Conservation (phyloP, 2,797 vertebrate species). For the Myotis vivesi region DNA sequence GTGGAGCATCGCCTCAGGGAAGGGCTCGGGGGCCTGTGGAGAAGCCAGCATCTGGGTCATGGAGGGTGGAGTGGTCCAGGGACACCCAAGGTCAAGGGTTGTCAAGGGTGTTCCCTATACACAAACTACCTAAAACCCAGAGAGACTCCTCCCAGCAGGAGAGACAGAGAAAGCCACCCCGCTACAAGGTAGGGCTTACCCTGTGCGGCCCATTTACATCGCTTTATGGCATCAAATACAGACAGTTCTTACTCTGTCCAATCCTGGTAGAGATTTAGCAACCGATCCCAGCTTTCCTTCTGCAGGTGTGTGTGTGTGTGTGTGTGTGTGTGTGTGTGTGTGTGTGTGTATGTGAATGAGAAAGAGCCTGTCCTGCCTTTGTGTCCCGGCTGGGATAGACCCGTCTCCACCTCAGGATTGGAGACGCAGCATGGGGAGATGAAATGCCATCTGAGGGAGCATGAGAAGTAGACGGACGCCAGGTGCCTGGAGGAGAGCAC, state of each 20-base stretch:
- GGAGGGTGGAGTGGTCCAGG: not conserved
- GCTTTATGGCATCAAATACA: not conserved
- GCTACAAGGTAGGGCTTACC: not conserved
- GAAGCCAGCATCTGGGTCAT: not conserved
- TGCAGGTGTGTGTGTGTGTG: not conserved
- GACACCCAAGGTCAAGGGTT: not conserved
- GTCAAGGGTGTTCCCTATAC: not conserved
- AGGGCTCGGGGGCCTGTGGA: no score
- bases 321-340: no score
- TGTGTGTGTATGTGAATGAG: no score
- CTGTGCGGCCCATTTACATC: not conserved
- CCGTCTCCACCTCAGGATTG: not conserved
- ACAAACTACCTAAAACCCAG: conserved; percentile 9
- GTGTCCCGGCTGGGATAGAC: not conserved
- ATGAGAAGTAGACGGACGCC: not conserved
- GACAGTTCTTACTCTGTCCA: not conserved
- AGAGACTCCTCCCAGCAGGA: not conserved
- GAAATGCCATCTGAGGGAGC: not conserved
- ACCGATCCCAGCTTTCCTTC: not conserved
- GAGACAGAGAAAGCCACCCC: not conserved
- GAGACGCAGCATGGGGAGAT: not conserved
- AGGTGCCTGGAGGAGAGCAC: not conserved
- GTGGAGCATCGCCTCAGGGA: no score
- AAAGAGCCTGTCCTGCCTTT: no score
- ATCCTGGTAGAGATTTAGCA: not conserved